Base-by-base conservation (phyloP, 92 coral and sea anemone species). In the Umimayanthus chanpuru region DNA sequence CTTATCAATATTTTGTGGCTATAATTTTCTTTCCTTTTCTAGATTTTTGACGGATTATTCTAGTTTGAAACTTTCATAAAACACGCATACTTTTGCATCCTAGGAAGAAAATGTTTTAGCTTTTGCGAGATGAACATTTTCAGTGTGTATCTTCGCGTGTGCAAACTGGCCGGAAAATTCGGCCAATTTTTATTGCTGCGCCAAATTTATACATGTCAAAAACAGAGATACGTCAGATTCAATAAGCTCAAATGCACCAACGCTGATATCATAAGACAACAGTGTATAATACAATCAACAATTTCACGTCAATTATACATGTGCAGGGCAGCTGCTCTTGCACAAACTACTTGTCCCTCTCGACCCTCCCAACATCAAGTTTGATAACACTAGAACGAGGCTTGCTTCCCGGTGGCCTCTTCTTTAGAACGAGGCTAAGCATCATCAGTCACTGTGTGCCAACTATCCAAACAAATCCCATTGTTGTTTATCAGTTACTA, bases 341-440 rank as follows among this genome's bases (percentile, higher is more conserved):
- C 14, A 25, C 26, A 29, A 78, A 43, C 65, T 49, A 49, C 32
- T 43, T 50, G 82, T 78, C 82, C 82, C 82, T 25, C 82, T 50
- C 82, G 82, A 78, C 82, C 82, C 82, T 25, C 9, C 20, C 65
- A 28, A 23, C 36, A 29, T 49, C 23, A 49, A 23, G 7, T 78
- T 78, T 72, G 38, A 16, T 72, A 15, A 20, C 68, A 61, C 26
- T 2, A 61, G 7, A 61, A 61, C 68, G 68, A 61, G 68, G 68
- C 26, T 61, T 3, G 15, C 26, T 5, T 61, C 68, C 2, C 36
- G 36, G 36, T 9, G 68, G 25, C 5, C 68, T n/a, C 38, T 43
- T 78, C 66, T 2, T 49, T 25, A 23, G 39, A 53, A 78, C 82
- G 66, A 78, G 66, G 82, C 40, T 44, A 28, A 2, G 20, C 61